Conservation (phyloP, 35 echinoderm and acorn worm species). For the Apostichopus parvimensis region DNA sequence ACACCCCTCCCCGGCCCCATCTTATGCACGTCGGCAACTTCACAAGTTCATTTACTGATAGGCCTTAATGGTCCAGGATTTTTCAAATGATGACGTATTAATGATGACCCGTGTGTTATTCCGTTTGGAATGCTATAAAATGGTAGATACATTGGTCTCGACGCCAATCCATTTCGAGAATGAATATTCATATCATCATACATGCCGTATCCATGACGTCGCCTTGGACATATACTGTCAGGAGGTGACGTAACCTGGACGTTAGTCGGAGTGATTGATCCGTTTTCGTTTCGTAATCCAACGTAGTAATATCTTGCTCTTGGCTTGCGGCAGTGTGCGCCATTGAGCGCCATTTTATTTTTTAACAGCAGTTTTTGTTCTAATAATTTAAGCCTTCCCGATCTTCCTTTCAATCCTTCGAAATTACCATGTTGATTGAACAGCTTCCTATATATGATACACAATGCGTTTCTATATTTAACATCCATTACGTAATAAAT, state of each 20-base stretch:
- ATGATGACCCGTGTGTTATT: background rate
- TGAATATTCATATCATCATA: constrained; percentile 36
- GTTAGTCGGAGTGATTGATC: constrained; percentile 25
- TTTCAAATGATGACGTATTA: no score
- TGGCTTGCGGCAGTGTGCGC: background rate
- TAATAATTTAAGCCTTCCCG: background rate
- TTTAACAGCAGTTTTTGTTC: no score
- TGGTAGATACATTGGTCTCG: background rate
- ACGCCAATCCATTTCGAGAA: background rate
- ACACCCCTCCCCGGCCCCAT: no score
- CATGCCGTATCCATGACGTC: background rate
- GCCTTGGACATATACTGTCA: background rate
- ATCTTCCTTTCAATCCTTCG: background rate
- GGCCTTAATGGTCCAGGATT: no score
- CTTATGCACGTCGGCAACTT: no score
- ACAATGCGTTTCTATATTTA: constrained; percentile 42
- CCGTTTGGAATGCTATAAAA: constrained; percentile 43
- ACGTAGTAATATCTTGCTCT: background rate
- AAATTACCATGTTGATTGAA: background rate
- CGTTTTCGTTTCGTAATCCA: constrained; percentile 50
- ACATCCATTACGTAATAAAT: constrained; percentile 62
- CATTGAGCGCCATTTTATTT: no score
- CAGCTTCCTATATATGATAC: constrained; percentile 2
- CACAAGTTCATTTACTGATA: no score
- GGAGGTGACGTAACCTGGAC: constrained; percentile 23